A percentile compares a stretch with the other conserved stretches of the same genome.
Evolutionary conservation across 1,140 invertebrate genomes (phyloP).

Genomic region (Sycophaga agraensis): DNA sequence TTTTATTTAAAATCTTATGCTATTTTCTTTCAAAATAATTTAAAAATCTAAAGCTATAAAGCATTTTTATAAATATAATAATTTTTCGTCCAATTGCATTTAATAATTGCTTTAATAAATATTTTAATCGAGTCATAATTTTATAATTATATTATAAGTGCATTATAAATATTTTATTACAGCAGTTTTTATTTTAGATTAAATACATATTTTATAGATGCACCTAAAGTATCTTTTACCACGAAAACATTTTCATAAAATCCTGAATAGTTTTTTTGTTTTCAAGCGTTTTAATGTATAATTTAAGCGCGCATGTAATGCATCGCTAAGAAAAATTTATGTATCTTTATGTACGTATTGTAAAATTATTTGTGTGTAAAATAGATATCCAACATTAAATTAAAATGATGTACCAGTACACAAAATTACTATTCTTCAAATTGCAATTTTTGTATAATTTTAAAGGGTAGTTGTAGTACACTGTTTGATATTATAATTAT

Average conservation of each 20-base stretch:
- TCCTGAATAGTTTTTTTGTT: conserved; percentile 1
- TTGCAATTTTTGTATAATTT: not conserved
- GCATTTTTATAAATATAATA: too few species aligned
- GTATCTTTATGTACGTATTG: not conserved
- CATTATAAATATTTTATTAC: not conserved
- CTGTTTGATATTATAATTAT: too few species aligned
- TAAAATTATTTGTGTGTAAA: conserved; percentile 5
- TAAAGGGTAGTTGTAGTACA: too few species aligned
- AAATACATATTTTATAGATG: not conserved
- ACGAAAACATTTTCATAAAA: conserved; percentile 20
- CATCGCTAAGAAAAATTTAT: not conserved
- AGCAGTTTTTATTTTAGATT: not conserved
- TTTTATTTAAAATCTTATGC: too few species aligned
- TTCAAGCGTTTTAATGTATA: not conserved
- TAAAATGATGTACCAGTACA: conserved; percentile 20
- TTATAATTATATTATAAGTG: not conserved
- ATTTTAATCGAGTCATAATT: not conserved
- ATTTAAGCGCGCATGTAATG: not conserved
- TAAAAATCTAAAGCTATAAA: too few species aligned
- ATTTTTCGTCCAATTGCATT: too few species aligned
- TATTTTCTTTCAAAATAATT: too few species aligned
- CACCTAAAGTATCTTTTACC: not conserved
- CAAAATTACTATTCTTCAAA: not conserved
- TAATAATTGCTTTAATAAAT: too few species aligned
- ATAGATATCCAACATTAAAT: too few species aligned